Evolutionary conservation across 2,888 invertebrate genomes (phyloP).

Genomic region (Nymphalis c-album): DNA sequence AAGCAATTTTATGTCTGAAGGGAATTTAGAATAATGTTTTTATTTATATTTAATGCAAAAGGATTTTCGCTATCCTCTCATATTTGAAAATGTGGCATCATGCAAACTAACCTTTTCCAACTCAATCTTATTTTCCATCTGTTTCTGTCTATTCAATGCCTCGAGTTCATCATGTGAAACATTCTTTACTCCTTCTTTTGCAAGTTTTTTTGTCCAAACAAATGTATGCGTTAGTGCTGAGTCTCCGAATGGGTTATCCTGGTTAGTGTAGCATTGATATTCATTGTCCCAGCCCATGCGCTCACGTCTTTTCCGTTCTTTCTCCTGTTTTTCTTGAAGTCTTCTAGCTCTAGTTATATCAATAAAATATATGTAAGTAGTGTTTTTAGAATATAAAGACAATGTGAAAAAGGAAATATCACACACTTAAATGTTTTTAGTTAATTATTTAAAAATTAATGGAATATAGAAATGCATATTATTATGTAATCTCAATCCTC

Average conservation of each 20-base stretch:
- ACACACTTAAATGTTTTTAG: too few relatives aligned
- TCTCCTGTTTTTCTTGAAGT: constrained; percentile 93
- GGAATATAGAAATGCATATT: too few relatives aligned
- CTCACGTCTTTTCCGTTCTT: constrained; percentile 92
- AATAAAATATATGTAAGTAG: neutral
- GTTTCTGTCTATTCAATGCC: constrained; percentile 90
- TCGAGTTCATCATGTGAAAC: constrained; percentile 91
- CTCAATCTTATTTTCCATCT: constrained; percentile 94
- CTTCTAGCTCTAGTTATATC: constrained; percentile 80
- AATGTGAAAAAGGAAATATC: too few relatives aligned
- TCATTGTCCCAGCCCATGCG: constrained; percentile 99
- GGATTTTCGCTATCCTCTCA: too few relatives aligned
- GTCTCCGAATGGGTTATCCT: constrained; percentile 99
- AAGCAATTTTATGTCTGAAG: too few relatives aligned
- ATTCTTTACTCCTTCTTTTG: constrained; percentile 93
- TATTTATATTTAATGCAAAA: too few relatives aligned
- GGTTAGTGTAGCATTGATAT: constrained; percentile 97
- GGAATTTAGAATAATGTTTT: too few relatives aligned
- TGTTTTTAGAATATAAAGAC: neutral
- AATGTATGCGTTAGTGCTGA: constrained; percentile 96
- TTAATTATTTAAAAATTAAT: too few relatives aligned
- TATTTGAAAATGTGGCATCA: neutral
- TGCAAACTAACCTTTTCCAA: constrained; percentile 87
- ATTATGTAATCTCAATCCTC: too few relatives aligned
- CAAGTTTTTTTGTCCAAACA: constrained; percentile 97